Evolutionary conservation across 2,888 invertebrate species (phyloP), one percentile per base, ranked within the genome.

Genomic region (Macrostomum cliftonense): DNA sequence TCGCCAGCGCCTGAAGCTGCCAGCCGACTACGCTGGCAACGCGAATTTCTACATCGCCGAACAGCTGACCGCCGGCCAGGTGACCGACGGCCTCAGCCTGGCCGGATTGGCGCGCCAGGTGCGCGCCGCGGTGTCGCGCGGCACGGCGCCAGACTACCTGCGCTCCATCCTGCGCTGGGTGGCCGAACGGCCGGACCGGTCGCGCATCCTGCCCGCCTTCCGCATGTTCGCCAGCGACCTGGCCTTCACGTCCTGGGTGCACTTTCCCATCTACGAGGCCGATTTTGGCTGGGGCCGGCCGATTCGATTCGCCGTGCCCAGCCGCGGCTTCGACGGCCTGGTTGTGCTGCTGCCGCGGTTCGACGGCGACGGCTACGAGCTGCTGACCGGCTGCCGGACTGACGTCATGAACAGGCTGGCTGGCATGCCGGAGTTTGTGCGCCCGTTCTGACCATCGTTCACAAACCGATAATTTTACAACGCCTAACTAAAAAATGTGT

Each of bases 221-320:
- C 12, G 19, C 4, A 12, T 37, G 19, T 44, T 21, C 11, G 28
- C 37, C 1, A 44, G 21, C 17, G 44, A 44, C 37, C 37, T 44
- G 37, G 21, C 44, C 17, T 44, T 44, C 19, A 44, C 44, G 4
- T 37, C 37, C 17, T 44, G 44, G 44, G 37, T 37, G 17, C 28
- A 19, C 13, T 44, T 44, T 20, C 44, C 44, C 2, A 1, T 44
- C 4, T 44, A 28, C 19, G 37, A 44, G 37, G 1, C 37, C 12
- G 44, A 44, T n/a, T 44, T 44, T n/a, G 44, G 44, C 2, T 37
- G 37, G 7, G 44, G 44, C 4, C 12, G 37, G 37, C 44, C 44
- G 12, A 17, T 16, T 17, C 44, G 44, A 19, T 17, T 21, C 17
- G 13, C 44, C 17, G 13, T 44, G 37, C 44, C 44, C 17, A 12